These are phyloP conservation scores for Grammomys dolichurus DNA, from an alignment of 2,113 vertebrate species.

Conservation along the genomic window DNA sequence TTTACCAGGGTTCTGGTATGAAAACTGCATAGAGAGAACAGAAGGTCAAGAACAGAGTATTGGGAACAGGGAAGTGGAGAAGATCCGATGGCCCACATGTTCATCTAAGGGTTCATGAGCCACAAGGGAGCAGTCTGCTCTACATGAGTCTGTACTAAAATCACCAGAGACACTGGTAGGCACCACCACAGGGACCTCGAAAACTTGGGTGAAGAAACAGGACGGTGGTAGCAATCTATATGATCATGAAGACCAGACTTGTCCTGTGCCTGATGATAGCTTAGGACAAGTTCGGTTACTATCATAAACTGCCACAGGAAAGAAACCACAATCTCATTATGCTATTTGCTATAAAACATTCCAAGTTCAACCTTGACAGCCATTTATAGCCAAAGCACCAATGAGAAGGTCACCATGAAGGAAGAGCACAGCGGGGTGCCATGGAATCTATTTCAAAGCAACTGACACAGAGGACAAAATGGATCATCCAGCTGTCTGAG, in stretches of 20 bases:
- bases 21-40: neutral
- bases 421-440: neutral
- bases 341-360: neutral
- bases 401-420: neutral
- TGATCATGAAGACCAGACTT: neutral
- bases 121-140: neutral
- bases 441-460: neutral
- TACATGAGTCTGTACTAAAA: neutral
- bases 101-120: neutral
- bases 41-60: too few species aligned
- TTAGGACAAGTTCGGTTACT: neutral
- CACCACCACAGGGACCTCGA: neutral
- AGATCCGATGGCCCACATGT: neutral
- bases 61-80: neutral
- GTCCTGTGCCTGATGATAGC: accelerated
- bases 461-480: neutral
- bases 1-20: neutral
- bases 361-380: neutral
- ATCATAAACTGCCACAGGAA: accelerated
- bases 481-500: neutral
- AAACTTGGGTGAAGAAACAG: accelerated
- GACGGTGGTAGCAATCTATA: neutral
- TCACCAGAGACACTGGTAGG: neutral
- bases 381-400: neutral
- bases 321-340: neutral